Evolutionary conservation across 2,113 vertebrate species (phyloP), one percentile per base, ranked within the genome.

Genomic region (Procavia capensis): DNA sequence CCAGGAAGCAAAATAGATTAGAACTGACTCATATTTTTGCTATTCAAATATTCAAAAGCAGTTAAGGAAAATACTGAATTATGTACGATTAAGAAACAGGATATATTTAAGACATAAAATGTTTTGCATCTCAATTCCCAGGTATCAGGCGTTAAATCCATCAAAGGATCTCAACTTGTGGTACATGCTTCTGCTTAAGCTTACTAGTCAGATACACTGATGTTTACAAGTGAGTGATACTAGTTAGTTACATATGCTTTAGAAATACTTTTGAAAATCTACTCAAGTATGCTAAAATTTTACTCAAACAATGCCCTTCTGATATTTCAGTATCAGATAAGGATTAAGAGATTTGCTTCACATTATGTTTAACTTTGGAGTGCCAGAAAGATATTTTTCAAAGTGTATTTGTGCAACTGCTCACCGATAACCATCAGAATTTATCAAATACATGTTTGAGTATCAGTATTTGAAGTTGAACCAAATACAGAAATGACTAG

Each of bases 231-330:
- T 81, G 57, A 16, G 63, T 43, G 36, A 36, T 45, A 43, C 54
- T 57, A 47, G 31, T 68, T 66, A 68, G 43, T 64, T 72, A 75
- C 31, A 75, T 34, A 90, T 34, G 11, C 68, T 78, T 85, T 45
- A 91, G 78, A 93, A 85, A 70, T n/a, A 66, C 17, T 87, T 89
- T 34, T 17, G 39, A n/a, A 17, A 61, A 72, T 70, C 75, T 91
- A 79, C 64, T 85, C 59, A 76, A 91, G 39, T 63, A 66, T 90
- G 54, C 54, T 83, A 92, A 87, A 74, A 87, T 80, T 90, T 83
- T 70, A 92, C 45, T 59, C 70, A 43, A 80, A 45, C 36, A 80
- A 86, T 9, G 27, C 79, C 94, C 59, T 75, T 85, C 41, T 59
- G 78, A 50, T 81, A 82, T 70, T 85, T 88, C 78, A 36, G 39